Percentiles rank a stretch among this genome's conserved stretches.
phyloP scores from a whole-genome alignment of 2,888 invertebrate genomes.

The Epirrita christyi region DNA sequence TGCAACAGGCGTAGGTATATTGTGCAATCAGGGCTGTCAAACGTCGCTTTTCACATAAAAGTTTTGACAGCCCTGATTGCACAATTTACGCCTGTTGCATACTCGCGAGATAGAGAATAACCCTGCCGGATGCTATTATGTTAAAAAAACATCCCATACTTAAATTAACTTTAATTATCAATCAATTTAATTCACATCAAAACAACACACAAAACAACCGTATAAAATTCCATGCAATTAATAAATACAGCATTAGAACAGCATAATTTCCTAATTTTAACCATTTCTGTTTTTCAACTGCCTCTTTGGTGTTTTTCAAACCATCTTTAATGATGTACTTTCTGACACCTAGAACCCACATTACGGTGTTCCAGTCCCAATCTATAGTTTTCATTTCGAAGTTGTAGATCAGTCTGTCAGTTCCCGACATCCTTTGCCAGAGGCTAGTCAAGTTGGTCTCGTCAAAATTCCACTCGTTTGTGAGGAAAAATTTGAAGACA shows the following conservation, averaged over 20 bases:
- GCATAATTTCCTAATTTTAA: constrained; percentile 32
- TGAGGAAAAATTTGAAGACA: constrained; percentile 30
- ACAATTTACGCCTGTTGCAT: too few relatives aligned
- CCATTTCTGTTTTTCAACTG: constrained; percentile 38
- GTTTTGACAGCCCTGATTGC: too few relatives aligned
- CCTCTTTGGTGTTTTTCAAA: constrained; percentile 30
- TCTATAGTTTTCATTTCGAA: constrained; percentile 38
- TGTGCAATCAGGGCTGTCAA: too few relatives aligned
- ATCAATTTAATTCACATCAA: too few relatives aligned
- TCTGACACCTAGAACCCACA: constrained; percentile 43
- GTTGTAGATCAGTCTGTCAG: constrained; percentile 43
- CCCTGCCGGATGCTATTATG: too few relatives aligned
- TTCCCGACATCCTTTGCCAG: constrained; percentile 31
- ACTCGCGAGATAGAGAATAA: too few relatives aligned
- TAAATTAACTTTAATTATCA: too few relatives aligned
- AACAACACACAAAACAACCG: neutral
- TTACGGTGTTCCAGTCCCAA: constrained; percentile 34
- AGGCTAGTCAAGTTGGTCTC: constrained; percentile 41
- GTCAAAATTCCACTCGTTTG: constrained; percentile 42
- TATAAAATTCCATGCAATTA: neutral
- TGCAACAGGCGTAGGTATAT: too few relatives aligned
- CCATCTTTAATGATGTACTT: constrained; percentile 44
- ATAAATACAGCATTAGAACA: constrained; percentile 12
- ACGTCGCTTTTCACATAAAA: too few relatives aligned
- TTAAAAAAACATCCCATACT: too few relatives aligned